Conservation (phyloP, 1,140 invertebrate species). For the Hesperophylax magnus region DNA sequence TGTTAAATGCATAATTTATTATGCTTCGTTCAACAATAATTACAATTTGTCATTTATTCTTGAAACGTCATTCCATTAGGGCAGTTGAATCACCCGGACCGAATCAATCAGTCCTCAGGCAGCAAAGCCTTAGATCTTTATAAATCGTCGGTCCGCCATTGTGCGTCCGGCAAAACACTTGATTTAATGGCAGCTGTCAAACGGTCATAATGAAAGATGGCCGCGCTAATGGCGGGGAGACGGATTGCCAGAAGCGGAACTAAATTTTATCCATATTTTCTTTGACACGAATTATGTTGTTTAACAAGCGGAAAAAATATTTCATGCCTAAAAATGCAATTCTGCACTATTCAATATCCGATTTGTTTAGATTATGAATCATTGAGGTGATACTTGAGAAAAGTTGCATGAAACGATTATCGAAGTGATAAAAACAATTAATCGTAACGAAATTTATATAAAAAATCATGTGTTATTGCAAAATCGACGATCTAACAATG, state of each 20-base stretch:
- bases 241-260: conserved; percentile 8
- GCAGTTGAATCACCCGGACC: not conserved
- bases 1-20: too few species aligned
- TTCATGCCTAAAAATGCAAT: not conserved
- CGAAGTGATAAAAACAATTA: too few species aligned
- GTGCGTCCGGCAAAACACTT: conserved; percentile 27
- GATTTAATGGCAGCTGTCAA: conserved; percentile 28
- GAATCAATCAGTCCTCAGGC: not conserved
- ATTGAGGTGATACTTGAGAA: too few species aligned
- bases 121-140: conserved; percentile 12
- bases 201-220: conserved; percentile 12
- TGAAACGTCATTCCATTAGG: too few species aligned
- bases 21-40: too few species aligned
- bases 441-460: too few species aligned
- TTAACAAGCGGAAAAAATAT: not conserved
- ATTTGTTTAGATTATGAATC: not conserved
- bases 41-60: too few species aligned
- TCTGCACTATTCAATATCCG: not conserved
- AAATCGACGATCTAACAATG: too few species aligned
- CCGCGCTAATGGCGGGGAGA: conserved; percentile 20
- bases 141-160: conserved; percentile 17
- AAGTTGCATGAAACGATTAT: too few species aligned
- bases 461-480: too few species aligned
- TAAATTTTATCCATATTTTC: conserved; percentile 24
- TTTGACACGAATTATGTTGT: conserved; percentile 6